Evolutionary conservation across 2,797 vertebrate species (phyloP).

Genomic region (Graptemys geographica): DNA sequence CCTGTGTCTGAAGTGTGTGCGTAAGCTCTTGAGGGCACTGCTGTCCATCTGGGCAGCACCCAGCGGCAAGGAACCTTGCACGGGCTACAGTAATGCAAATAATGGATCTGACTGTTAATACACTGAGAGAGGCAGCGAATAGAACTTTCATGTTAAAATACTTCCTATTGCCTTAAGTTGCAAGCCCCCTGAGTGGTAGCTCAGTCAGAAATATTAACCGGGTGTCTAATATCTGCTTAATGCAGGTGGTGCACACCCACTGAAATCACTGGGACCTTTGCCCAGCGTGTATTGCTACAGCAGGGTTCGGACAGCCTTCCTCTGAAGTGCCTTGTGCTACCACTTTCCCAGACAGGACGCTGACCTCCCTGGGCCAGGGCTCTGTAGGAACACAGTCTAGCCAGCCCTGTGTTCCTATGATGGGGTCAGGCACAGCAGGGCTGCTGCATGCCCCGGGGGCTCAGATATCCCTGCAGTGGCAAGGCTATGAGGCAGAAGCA

Average conservation of each 20-base stretch:
- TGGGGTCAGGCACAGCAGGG: not conserved
- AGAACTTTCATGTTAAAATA: not conserved
- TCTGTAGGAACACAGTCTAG: not conserved
- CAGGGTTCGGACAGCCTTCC: not conserved
- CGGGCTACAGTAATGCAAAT: not conserved
- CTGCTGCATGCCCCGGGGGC: not conserved
- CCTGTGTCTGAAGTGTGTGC: not conserved
- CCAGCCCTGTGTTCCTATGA: too few species aligned
- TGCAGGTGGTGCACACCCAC: not conserved
- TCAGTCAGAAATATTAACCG: not conserved
- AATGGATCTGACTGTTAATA: not conserved
- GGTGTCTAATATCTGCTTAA: not conserved
- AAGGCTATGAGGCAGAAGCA: not conserved
- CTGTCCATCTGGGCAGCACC: not conserved
- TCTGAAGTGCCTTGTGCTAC: not conserved
- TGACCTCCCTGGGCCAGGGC: not conserved
- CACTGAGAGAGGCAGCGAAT: not conserved
- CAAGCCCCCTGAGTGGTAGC: not conserved
- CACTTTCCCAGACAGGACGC: not conserved
- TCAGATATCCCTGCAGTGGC: not conserved
- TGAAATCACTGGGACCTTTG: not conserved
- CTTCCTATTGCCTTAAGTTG: not conserved
- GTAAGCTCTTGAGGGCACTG: not conserved
- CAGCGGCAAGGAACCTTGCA: not conserved
- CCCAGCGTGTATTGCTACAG: not conserved